Evolutionary conservation across 2,113 vertebrate species (phyloP).

Genomic region (Cyphomyrus discorhynchus): DNA sequence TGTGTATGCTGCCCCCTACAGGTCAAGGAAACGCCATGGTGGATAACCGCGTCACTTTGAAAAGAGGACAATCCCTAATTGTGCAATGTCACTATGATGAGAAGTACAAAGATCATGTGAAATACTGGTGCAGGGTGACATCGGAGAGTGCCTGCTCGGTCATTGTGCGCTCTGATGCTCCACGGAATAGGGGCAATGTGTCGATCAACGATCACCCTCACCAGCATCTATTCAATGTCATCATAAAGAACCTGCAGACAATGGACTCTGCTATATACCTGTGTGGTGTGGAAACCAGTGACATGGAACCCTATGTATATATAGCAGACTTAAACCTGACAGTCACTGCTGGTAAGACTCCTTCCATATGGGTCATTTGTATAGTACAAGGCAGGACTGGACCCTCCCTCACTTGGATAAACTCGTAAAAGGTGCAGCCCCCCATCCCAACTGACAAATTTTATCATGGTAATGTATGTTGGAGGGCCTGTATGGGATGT

Average conservation of each 20-base stretch:
- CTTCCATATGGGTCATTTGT: not conserved
- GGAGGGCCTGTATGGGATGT: not conserved
- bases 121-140: slow-evolving; percentile 12
- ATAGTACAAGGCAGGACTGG: not conserved
- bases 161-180: not conserved
- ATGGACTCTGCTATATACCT: slow-evolving; percentile 1
- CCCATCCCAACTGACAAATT: not conserved
- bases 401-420: not conserved
- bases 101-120: not conserved
- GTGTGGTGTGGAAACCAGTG: not conserved
- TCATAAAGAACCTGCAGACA: not conserved
- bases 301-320: not conserved
- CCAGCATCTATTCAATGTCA: not conserved
- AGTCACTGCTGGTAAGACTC: not conserved
- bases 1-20: not conserved
- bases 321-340: not conserved
- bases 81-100: not conserved
- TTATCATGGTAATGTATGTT: not conserved
- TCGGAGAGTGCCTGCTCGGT: not conserved
- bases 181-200: not conserved
- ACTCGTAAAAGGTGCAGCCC: not conserved
- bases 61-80: not conserved
- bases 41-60: not conserved
- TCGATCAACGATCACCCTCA: not conserved
- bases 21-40: not conserved